phyloP scores from a whole-genome alignment of 2,797 vertebrate species.

The Gymnodraco acuticeps region DNA sequence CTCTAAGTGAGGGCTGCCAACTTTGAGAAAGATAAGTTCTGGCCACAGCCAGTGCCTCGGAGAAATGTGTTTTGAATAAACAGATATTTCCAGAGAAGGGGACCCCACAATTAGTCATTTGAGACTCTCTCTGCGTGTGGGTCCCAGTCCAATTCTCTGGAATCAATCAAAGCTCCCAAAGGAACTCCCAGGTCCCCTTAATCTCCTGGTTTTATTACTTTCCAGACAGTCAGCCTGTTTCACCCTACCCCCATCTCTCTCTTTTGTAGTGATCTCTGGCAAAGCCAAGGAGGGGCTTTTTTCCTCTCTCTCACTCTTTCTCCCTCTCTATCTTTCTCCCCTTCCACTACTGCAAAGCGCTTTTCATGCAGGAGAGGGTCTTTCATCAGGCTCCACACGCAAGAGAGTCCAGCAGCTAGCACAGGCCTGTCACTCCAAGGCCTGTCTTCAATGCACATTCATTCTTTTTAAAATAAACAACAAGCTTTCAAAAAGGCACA shows the following conservation, averaged over 20 bases:
- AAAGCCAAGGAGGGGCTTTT: constrained; percentile 82
- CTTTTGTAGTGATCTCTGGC: constrained; percentile 88
- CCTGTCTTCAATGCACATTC: constrained; percentile 43
- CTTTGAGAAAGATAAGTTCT: constrained; percentile 64
- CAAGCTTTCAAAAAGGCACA: constrained; percentile 19
- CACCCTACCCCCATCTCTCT: constrained; percentile 86
- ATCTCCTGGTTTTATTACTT: constrained; percentile 91
- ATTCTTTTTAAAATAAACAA: constrained; percentile 43
- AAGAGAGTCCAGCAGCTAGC: constrained; percentile 68
- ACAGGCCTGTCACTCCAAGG: constrained; percentile 64
- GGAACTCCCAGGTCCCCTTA: constrained; percentile 86
- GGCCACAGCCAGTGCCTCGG: constrained; percentile 58
- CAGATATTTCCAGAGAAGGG: constrained; percentile 82
- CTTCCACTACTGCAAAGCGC: constrained; percentile 78
- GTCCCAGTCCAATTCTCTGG: constrained; percentile 86
- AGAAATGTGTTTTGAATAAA: constrained; percentile 84
- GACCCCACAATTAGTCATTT: constrained; percentile 88
- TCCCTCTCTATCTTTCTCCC: constrained; percentile 56
- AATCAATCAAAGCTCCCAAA: constrained; percentile 88
- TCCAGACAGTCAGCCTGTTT: constrained; percentile 87
- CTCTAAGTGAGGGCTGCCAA: constrained; percentile 28
- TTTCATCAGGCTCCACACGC: constrained; percentile 84
- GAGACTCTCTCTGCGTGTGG: constrained; percentile 83
- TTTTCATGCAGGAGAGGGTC: constrained; percentile 83
- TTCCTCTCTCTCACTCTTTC: constrained; percentile 23